Conservation (phyloP, 2,888 invertebrate genomes). For the Amblyteles armatorius region DNA sequence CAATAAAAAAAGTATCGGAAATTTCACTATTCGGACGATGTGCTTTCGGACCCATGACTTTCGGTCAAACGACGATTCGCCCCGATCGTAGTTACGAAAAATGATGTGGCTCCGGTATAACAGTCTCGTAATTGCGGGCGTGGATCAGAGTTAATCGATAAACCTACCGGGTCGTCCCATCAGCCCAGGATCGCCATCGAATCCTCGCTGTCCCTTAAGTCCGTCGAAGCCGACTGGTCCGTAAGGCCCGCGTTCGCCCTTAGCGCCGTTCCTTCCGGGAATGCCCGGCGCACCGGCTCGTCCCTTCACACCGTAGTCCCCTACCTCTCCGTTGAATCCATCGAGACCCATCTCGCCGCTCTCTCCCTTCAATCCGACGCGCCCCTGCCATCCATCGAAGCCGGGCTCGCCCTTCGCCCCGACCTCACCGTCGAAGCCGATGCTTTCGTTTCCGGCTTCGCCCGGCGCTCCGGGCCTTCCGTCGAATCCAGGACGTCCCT, state of each 20-base stretch:
- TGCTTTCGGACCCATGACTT: too few relatives aligned
- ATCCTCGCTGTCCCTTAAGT: conserved; percentile 88
- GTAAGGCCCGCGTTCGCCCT: conserved; percentile 91
- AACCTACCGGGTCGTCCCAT: conserved; percentile 86
- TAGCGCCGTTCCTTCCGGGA: conserved; percentile 86
- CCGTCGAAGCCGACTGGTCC: conserved; percentile 91
- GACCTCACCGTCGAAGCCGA: conserved; percentile 74
- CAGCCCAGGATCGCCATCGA: conserved; percentile 86
- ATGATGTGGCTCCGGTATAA: too few relatives aligned
- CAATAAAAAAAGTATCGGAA: too few relatives aligned
- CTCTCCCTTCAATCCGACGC: conserved; percentile 83
- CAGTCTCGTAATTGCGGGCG: background rate
- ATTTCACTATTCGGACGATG: too few relatives aligned
- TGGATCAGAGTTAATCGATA: background rate
- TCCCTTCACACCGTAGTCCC: conserved; percentile 85
- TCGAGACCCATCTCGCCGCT: conserved; percentile 82
- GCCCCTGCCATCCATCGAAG: conserved; percentile 81
- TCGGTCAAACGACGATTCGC: too few relatives aligned
- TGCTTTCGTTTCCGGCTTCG: conserved; percentile 85
- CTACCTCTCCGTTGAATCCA: conserved; percentile 88
- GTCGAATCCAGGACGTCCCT: conserved; percentile 90
- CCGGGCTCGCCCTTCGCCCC: conserved; percentile 82
- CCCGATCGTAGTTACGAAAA: too few relatives aligned
- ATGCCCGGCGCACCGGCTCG: conserved; percentile 76
- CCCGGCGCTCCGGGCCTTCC: conserved; percentile 91